These are phyloP conservation scores for Lasioglossum oenotherae DNA, from an alignment of 2,888 invertebrate genomes.

Conservation along the genomic window DNA sequence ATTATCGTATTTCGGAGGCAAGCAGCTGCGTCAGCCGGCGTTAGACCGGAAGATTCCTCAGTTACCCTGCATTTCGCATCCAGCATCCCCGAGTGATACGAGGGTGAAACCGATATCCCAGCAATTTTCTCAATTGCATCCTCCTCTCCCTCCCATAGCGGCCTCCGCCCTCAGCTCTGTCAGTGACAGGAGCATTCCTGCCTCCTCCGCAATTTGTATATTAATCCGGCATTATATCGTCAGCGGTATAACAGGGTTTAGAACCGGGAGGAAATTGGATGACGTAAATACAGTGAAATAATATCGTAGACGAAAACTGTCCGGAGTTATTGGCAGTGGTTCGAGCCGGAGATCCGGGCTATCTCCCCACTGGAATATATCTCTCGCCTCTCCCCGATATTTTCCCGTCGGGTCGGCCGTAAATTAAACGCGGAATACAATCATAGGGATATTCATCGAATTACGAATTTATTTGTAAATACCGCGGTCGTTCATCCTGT, in stretches of 20 bases:
- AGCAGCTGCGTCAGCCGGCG: conserved; percentile 44
- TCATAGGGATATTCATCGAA: conserved; percentile 3
- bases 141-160: background rate
- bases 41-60: conserved; percentile 64
- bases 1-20: conserved; percentile 43
- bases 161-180: background rate
- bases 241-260: conserved; percentile 24
- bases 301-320: conserved; percentile 1
- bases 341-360: background rate
- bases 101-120: conserved; percentile 66
- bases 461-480: conserved; percentile 10
- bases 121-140: conserved; percentile 71
- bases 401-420: background rate
- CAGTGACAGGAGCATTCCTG: conserved; percentile 29
- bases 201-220: conserved; percentile 53
- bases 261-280: conserved; percentile 13
- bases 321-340: conserved; percentile 12
- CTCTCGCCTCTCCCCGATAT: background rate
- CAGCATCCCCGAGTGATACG: conserved; percentile 29
- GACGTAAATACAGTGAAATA: conserved; percentile 19
- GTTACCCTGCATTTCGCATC: conserved; percentile 43
- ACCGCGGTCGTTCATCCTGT: background rate
- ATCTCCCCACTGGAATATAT: background rate
- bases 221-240: conserved; percentile 50
- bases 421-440: conserved; percentile 3